phyloP scores from a whole-genome alignment of 2,888 invertebrate genomes.

The Dimorphilus gyrociliatus region DNA sequence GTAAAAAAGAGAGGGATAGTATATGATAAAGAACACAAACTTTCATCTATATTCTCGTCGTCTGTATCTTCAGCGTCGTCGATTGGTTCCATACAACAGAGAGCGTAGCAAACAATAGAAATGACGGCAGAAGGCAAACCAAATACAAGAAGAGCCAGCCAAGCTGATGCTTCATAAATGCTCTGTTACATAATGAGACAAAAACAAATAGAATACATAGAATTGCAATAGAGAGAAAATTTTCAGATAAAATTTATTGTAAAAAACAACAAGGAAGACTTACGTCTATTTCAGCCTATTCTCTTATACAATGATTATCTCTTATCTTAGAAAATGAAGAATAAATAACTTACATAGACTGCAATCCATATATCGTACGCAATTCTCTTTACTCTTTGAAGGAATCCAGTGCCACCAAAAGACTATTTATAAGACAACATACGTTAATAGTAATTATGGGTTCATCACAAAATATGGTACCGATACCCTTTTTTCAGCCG shows the following conservation, averaged over 20 bases:
- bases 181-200: slow-evolving; percentile 20
- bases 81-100: slow-evolving; percentile 85
- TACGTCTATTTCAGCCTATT: no score
- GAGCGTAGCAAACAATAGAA: slow-evolving; percentile 79
- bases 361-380: slow-evolving; percentile 67
- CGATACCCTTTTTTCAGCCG: no score
- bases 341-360: slow-evolving; percentile 40
- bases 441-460: background rate
- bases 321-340: background rate
- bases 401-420: slow-evolving; percentile 66
- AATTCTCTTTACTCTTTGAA: slow-evolving; percentile 57
- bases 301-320: background rate
- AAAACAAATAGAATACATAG: background rate
- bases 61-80: slow-evolving; percentile 55
- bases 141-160: slow-evolving; percentile 77
- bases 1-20: no score
- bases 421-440: slow-evolving; percentile 42
- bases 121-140: slow-evolving; percentile 84
- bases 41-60: slow-evolving; percentile 19
- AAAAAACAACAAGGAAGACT: background rate
- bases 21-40: no score
- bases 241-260: background rate
- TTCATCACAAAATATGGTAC: no score
- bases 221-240: background rate
- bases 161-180: slow-evolving; percentile 46